These are phyloP conservation scores for Callopanchax toddi DNA, from an alignment of 2,113 vertebrate genomes.

Conservation along the genomic window DNA sequence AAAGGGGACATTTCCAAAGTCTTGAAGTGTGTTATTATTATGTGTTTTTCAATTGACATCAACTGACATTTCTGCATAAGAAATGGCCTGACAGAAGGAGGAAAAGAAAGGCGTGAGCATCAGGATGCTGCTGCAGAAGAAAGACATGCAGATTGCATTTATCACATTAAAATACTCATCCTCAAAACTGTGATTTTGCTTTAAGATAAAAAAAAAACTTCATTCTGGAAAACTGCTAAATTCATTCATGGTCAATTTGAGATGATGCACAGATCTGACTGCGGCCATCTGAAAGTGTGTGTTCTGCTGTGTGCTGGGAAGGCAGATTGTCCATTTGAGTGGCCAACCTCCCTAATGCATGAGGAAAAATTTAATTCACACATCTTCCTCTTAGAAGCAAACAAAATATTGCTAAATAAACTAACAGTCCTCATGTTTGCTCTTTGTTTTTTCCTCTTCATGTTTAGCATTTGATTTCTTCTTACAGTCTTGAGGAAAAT, in stretches of 20 bases:
- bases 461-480: not conserved
- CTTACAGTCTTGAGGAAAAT: not conserved
- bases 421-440: not conserved
- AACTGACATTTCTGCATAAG: conserved; percentile 12
- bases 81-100: conserved; percentile 35
- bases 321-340: too few species aligned
- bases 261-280: too few species aligned
- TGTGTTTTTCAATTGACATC: conserved; percentile 44
- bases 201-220: conserved; percentile 5
- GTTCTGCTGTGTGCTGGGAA: too few species aligned
- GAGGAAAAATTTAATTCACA: not conserved
- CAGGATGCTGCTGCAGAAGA: conserved; percentile 23
- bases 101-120: conserved; percentile 10
- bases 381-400: not conserved
- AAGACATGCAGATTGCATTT: conserved; percentile 37
- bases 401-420: not conserved
- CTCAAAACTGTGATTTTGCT: conserved; percentile 14
- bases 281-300: too few species aligned
- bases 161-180: conserved; percentile 31
- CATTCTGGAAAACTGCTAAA: conserved; percentile 7
- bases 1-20: conserved; percentile 42
- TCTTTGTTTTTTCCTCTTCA: not conserved
- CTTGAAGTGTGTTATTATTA: conserved; percentile 63
- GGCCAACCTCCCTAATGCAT: too few species aligned
- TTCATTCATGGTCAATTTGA: too few species aligned